Conservation (phyloP, 2,113 vertebrate species). For the Hystrix brachyura region DNA sequence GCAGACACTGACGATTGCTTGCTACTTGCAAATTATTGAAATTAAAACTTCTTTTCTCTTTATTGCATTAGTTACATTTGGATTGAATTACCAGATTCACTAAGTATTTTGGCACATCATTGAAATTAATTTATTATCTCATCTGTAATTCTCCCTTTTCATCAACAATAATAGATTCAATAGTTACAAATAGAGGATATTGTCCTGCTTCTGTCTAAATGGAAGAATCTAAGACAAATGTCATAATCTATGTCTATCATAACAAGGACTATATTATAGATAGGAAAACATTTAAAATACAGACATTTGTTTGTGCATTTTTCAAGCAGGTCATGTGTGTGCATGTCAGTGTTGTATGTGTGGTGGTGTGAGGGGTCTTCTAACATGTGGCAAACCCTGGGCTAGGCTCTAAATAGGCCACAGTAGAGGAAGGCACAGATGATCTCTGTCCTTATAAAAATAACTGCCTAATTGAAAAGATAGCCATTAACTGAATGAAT, state of each 20-base stretch:
- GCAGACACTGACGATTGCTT: background rate
- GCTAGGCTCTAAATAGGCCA: background rate
- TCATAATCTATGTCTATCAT: background rate
- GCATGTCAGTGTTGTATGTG: background rate
- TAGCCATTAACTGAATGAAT: background rate
- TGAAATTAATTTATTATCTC: constrained; percentile 6
- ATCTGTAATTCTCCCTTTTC: constrained; percentile 34
- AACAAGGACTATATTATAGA: background rate
- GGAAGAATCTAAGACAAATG: background rate
- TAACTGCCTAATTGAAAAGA: background rate
- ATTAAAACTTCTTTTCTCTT: background rate
- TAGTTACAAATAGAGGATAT: background rate
- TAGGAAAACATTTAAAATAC: background rate
- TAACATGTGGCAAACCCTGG: background rate
- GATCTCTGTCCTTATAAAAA: background rate
- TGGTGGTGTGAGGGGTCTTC: background rate
- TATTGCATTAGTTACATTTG: background rate
- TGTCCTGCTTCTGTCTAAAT: background rate
- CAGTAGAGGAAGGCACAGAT: background rate
- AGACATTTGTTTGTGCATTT: background rate
- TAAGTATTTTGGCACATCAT: background rate
- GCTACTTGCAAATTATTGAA: background rate
- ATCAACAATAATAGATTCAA: background rate
- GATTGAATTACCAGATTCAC: background rate
- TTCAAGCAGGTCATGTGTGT: background rate